Base-by-base conservation (phyloP, 1,140 invertebrate species). In the Pseudoatta argentina region DNA sequence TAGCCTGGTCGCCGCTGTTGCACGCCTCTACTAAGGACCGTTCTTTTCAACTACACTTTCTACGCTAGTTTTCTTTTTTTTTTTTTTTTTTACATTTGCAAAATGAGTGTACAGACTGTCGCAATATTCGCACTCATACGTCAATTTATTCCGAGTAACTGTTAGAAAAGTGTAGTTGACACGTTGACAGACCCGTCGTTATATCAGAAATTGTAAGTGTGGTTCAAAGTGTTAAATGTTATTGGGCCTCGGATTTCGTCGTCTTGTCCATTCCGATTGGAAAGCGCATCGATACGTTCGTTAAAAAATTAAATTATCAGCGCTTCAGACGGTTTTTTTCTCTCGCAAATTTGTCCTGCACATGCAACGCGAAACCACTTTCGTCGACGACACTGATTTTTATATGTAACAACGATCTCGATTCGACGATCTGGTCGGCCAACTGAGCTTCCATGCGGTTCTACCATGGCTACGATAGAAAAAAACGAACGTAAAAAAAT, bases 251-350 rank as follows among this genome's bases (percentile, higher is more conserved):
- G 6, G 27, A 48, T 82, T 73, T 34, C 51, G 53, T 44, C 18
- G 53, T 18, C 51, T 69, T 30, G 27, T 59, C 18, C 16, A 24
- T 77, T 48, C 21, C 48, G 55, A 79, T 79, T 69, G 14, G 24
- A 81, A 59, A 71, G 18, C 48, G 51, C n/a, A 53, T 6, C 39
- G 79, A 82, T 82, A 34, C n/a, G 7, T 72, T 61, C 39, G 55
- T 34, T 72, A 61, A 82, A 83, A n/a, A 48, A 83, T 83, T 61
- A 61, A 83, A 73, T 83, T 83, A 83, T 83, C 39, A 57, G n/a
- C 14, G 39, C 24, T 69, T 82, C 24, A 14, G 39, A 10, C 3
- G 8, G 24, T 8, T 18, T 5, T 61, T 24, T 21, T 53, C 51
- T 34, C 39, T 30, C 24, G 30, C 27, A 12, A 61, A 72, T 59